phyloP scores from a whole-genome alignment of 2,888 invertebrate species.

The Philereme vetulata region DNA sequence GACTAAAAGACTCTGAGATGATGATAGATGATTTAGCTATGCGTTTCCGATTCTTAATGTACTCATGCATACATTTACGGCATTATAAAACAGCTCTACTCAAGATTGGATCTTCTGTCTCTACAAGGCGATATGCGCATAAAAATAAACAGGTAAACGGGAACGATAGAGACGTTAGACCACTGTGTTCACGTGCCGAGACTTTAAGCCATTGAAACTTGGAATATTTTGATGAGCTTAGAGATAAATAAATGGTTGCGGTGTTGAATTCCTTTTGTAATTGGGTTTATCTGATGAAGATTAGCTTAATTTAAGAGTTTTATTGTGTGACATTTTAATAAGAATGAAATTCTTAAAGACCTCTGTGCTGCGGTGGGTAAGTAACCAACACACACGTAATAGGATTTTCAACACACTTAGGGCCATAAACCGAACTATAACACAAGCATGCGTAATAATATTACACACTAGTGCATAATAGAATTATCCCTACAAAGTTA shows the following conservation, averaged over 20 bases:
- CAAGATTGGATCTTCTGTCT: slow-evolving; percentile 17
- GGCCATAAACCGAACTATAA: too few relatives aligned
- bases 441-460: too few relatives aligned
- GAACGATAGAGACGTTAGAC: slow-evolving; percentile 41
- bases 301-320: slow-evolving; percentile 4
- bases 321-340: too few relatives aligned
- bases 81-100: not conserved
- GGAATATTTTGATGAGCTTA: slow-evolving; percentile 32
- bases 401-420: too few relatives aligned
- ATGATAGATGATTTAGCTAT: too few relatives aligned
- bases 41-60: too few relatives aligned
- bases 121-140: slow-evolving; percentile 40
- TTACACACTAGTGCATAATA: too few relatives aligned
- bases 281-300: slow-evolving; percentile 20
- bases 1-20: too few relatives aligned
- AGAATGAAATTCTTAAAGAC: too few relatives aligned
- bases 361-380: too few relatives aligned
- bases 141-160: slow-evolving; percentile 41
- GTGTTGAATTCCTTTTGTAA: slow-evolving; percentile 19
- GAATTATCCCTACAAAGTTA: too few relatives aligned
- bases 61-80: not conserved
- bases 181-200: slow-evolving; percentile 29
- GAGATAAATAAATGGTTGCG: slow-evolving; percentile 7
- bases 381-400: too few relatives aligned
- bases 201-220: slow-evolving; percentile 28